Evolutionary conservation across 2,888 invertebrate species (phyloP).

Genomic region (Nebria brevicollis): DNA sequence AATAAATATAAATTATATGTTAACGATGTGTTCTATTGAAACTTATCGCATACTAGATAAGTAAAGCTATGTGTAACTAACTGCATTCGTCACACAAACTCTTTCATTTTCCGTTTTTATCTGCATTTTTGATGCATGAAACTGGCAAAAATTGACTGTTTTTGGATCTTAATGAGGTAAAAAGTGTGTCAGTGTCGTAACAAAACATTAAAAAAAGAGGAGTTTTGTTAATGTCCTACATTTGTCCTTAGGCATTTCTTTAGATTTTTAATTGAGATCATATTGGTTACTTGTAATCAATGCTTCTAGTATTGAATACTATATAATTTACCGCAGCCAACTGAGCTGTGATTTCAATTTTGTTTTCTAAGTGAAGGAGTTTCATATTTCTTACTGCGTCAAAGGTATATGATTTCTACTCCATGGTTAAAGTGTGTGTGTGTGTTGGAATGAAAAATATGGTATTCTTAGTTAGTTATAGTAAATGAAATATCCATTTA

Average conservation of each 20-base stretch:
- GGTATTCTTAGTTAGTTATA: not conserved
- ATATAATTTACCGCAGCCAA: no score
- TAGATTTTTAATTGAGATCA: no score
- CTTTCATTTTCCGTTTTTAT: not conserved
- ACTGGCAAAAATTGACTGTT: not conserved
- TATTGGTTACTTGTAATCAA: no score
- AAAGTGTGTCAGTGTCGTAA: not conserved
- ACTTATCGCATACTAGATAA: constrained; percentile 6
- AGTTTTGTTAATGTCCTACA: no score
- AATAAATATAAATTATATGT: constrained; percentile 45
- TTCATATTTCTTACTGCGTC: no score
- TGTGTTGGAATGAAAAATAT: not conserved
- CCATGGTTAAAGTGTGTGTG: not conserved
- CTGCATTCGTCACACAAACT: not conserved
- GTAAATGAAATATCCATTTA: not conserved
- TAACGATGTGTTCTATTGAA: constrained; percentile 15
- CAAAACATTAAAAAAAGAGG: no score
- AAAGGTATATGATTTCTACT: no score
- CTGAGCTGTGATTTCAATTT: no score
- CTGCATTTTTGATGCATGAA: not conserved
- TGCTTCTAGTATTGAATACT: no score
- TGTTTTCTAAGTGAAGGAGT: no score
- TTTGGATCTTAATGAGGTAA: not conserved
- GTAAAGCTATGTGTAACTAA: not conserved
- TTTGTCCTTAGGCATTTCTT: no score